Evolutionary conservation across 2,888 invertebrate genomes (phyloP), one percentile per base, ranked within the genome.

Genomic region (Chloroclystis v-ata): DNA sequence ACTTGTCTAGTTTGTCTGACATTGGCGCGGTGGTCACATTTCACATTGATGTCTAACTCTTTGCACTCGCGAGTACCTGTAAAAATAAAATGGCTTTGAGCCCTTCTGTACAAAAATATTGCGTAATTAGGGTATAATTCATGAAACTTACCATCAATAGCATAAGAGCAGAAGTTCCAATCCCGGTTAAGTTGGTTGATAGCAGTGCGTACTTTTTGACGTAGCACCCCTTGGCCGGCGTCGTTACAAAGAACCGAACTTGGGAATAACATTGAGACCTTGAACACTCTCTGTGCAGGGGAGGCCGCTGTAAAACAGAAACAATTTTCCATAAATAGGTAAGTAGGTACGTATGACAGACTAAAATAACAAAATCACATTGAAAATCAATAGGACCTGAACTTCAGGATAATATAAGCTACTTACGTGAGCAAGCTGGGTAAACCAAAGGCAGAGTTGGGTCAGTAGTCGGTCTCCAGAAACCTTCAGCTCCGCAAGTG

Each of bases 401-500:
- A n/a, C n/a, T 20, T 20, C 3, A 20, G 5, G 5, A 20, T 4
- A 5, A 20, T 4, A 10, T 11, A 10, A 20, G 6, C 57, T 45
- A n/a, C 90, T 90, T 90, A 95, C 95, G 91, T 67, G 97, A 96
- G 72, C 97, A 97, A 57, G 97, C 96, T 47, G 97, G 97, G 69
- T 96, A 97, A n/a, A 95, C 89, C 57, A 97, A 84, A 24, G 96
- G 95, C 63, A 94, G 86, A 37, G 89, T 90, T 6, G 96, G 95
- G 68, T 95, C 92, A 28, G 85, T 89, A 0, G 95, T 96, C 40
- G 98, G 98, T 61, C 97, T 90, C 99, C 98, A 99, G 82, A 97
- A 95, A 29, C 98, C 99, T 91, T 98, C 98, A 43, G 95, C 95
- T n/a, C 97, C 98, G 72, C 99, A 99, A 1, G 97, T 97, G 77